phyloP scores from a whole-genome alignment of 2,797 vertebrate species.

The Microctenopoma stevenorrisi region DNA sequence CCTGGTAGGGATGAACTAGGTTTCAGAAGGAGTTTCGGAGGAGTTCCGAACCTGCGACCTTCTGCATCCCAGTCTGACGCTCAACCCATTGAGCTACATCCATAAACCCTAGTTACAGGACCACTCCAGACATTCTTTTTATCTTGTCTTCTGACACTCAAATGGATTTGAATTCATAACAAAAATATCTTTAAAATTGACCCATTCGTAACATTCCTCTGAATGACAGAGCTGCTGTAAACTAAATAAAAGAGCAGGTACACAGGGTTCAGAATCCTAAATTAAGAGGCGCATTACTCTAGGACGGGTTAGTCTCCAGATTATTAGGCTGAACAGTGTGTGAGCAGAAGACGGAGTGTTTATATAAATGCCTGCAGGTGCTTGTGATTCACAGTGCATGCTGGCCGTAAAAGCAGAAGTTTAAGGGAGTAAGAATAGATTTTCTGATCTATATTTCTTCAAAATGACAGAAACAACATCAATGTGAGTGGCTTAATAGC shows the following conservation, averaged over 20 bases:
- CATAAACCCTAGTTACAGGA: neutral
- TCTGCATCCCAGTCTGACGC: too few species aligned
- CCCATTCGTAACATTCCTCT: neutral
- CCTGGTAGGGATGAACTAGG: too few species aligned
- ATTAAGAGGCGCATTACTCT: constrained; percentile 38
- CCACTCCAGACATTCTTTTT: neutral
- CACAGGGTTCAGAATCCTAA: constrained; percentile 19
- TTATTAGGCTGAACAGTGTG: constrained; percentile 32
- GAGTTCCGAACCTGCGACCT: too few species aligned
- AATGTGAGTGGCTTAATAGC: constrained; percentile 12
- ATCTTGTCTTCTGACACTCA: neutral
- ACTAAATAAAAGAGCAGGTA: constrained; percentile 24
- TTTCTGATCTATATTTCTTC: constrained; percentile 18
- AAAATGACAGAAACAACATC: constrained; percentile 26
- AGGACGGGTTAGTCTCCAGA: constrained; percentile 8
- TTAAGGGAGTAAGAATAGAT: neutral
- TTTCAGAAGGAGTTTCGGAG: too few species aligned
- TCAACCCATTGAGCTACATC: too few species aligned
- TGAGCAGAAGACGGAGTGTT: constrained; percentile 26
- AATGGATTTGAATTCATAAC: neutral
- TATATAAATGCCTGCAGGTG: constrained; percentile 20
- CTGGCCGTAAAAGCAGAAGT: constrained; percentile 20
- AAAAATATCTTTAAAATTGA: neutral
- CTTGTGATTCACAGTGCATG: constrained; percentile 30
- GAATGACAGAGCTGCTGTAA: constrained; percentile 6